Evolutionary conservation across 2,888 invertebrate species (phyloP).

Genomic region (Geotrupes spiniger): DNA sequence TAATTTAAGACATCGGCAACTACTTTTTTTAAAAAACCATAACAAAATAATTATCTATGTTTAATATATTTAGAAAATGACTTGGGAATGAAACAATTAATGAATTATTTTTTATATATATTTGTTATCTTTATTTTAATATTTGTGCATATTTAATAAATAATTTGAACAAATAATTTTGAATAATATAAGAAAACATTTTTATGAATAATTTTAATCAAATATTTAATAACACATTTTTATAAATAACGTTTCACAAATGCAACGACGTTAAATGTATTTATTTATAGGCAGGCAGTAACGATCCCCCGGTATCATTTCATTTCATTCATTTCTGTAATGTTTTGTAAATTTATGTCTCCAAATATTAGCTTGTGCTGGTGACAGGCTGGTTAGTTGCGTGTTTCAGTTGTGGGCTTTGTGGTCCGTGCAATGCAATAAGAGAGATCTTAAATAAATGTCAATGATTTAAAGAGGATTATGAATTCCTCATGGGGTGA

Average conservation of each 20-base stretch:
- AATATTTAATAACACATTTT: no score
- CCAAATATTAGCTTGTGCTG: slow-evolving; percentile 53
- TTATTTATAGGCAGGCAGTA: slow-evolving; percentile 48
- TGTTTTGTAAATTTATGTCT: slow-evolving; percentile 57
- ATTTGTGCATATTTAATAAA: no score
- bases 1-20: no score
- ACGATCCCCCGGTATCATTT: slow-evolving; percentile 32
- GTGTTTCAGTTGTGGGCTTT: slow-evolving; percentile 18
- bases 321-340: slow-evolving; percentile 53
- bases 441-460: slow-evolving; percentile 16
- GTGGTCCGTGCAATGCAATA: slow-evolving; percentile 16
- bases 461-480: slow-evolving; percentile 12
- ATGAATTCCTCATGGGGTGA: slow-evolving; percentile 4
- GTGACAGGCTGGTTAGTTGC: slow-evolving; percentile 39
- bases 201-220: no score
- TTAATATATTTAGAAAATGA: no score
- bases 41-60: no score
- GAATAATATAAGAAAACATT: no score
- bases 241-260: slow-evolving; percentile 49
- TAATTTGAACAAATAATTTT: no score
- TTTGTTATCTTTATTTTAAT: no score
- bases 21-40: no score
- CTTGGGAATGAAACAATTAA: no score
- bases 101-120: no score
- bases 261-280: slow-evolving; percentile 52